Percentiles rank a stretch among this genome's conserved stretches.
These are phyloP conservation scores for Ammospiza maritima DNA, from an alignment of 2,797 vertebrate species.

Conservation along the genomic window DNA sequence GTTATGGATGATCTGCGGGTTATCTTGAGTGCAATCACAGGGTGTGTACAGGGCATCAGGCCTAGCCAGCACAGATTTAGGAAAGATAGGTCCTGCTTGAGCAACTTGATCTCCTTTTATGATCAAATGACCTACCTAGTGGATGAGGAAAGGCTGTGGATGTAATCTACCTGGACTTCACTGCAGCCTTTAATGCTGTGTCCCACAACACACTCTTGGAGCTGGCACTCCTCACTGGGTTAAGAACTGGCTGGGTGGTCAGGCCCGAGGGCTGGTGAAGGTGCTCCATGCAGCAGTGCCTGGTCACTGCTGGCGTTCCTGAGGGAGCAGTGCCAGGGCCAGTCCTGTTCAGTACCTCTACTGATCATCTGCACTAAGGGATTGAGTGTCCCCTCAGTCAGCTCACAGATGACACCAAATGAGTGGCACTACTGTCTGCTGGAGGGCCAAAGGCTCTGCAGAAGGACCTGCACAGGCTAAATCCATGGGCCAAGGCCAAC, in stretches of 20 bases:
- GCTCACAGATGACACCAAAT: neutral
- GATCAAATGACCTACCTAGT: neutral
- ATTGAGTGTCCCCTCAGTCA: neutral
- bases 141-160: neutral
- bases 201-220: neutral
- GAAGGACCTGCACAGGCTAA: neutral
- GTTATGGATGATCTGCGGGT: neutral
- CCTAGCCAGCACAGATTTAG: neutral
- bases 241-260: neutral
- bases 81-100: neutral
- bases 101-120: neutral
- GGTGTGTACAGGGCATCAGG: neutral
- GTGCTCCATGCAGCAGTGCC: neutral
- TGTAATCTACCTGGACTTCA: neutral
- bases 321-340: neutral
- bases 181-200: neutral
- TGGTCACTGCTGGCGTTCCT: neutral
- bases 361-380: neutral
- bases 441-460: neutral
- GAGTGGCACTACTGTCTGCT: neutral
- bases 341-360: neutral
- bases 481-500: neutral
- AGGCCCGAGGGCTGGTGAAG: neutral
- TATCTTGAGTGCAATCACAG: neutral
- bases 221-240: neutral